Percentiles rank a stretch among this genome's conserved stretches.
phyloP scores from a whole-genome alignment of 1,140 invertebrate genomes.

The Neodiprion virginianus region DNA sequence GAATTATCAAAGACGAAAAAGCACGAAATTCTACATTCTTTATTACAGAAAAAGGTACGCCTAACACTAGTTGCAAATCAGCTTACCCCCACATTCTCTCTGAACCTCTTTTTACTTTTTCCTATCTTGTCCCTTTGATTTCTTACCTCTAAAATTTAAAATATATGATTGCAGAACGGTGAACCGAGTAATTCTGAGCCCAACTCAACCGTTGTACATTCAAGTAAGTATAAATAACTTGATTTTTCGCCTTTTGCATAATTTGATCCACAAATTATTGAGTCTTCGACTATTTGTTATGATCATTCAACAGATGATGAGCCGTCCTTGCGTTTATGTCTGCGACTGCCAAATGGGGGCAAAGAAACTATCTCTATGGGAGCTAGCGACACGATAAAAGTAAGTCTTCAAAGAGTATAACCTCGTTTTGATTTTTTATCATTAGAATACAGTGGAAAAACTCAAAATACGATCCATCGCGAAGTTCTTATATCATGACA shows the following conservation, averaged over 20 bases:
- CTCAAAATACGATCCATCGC: slow-evolving; percentile 11
- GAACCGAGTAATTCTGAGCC: not conserved
- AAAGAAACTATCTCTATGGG: slow-evolving; percentile 54
- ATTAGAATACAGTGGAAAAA: slow-evolving; percentile 9
- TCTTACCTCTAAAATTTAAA: not conserved
- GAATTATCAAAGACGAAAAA: slow-evolving; percentile 26
- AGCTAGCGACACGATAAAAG: slow-evolving; percentile 50
- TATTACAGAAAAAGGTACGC: not conserved
- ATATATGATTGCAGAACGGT: not conserved
- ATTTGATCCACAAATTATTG: not conserved
- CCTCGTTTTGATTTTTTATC: not conserved
- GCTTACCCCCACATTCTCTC: no score
- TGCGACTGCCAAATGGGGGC: slow-evolving; percentile 55
- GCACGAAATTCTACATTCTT: not conserved
- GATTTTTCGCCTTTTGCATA: not conserved
- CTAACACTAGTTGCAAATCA: no score
- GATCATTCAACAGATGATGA: slow-evolving; percentile 32
- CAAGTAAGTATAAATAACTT: not conserved
- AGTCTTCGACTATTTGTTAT: not conserved
- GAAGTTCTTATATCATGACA: not conserved
- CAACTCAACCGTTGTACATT: not conserved
- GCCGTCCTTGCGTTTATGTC: slow-evolving; percentile 51
- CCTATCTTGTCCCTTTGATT: no score
- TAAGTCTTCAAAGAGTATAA: slow-evolving; percentile 28
- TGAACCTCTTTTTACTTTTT: no score